phyloP scores from a whole-genome alignment of 2,797 vertebrate species.

The Pyrocephalus nanus region DNA sequence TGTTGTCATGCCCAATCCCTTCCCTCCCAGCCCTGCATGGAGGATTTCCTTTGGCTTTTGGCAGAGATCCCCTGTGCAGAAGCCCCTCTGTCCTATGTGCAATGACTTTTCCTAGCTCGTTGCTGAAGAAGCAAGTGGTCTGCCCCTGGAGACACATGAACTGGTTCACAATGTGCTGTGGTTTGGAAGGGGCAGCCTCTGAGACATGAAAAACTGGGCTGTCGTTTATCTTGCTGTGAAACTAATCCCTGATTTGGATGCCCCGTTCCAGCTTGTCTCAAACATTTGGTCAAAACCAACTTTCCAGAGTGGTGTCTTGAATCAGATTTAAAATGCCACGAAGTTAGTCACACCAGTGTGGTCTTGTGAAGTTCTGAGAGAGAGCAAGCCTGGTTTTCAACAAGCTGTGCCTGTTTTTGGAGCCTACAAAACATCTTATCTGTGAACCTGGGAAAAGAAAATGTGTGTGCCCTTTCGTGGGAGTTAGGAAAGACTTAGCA shows the following conservation, averaged over 20 bases:
- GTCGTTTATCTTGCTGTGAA: conserved; percentile 38
- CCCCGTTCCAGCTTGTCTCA: conserved; percentile 23
- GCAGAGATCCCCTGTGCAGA: background rate
- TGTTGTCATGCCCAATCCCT: background rate
- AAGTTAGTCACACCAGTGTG: conserved; percentile 46
- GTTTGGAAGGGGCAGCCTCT: conserved; percentile 35
- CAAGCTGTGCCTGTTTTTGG: background rate
- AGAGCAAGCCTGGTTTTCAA: conserved; percentile 7
- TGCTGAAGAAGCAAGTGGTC: background rate
- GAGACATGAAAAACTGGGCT: conserved; percentile 32
- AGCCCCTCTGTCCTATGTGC: background rate
- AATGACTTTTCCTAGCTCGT: background rate
- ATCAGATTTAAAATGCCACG: conserved; percentile 49
- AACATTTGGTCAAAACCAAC: conserved; percentile 45
- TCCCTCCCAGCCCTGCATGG: background rate
- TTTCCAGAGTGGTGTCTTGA: conserved; percentile 49
- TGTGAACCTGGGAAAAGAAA: background rate
- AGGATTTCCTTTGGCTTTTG: conserved; percentile 50
- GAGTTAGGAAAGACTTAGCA: background rate
- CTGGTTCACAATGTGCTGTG: background rate
- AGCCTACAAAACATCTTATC: background rate
- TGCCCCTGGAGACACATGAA: background rate
- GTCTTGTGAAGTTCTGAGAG: conserved; percentile 13
- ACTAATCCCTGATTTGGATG: conserved; percentile 24
- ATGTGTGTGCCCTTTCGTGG: background rate